Evolutionary conservation across 2,888 invertebrate species (phyloP).

Genomic region (Pollenia labialis): DNA sequence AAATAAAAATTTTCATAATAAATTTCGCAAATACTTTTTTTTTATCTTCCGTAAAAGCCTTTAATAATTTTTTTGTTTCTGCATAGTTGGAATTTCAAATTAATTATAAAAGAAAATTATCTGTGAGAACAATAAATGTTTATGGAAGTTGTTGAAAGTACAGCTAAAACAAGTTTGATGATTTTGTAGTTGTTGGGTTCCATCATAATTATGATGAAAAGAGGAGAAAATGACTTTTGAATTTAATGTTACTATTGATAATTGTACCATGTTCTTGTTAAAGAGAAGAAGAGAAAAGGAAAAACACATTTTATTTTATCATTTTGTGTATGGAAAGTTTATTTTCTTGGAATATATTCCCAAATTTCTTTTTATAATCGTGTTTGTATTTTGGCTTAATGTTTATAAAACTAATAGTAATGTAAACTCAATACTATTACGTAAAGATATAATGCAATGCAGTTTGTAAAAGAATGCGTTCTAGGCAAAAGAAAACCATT

Average conservation of each 20-base stretch:
- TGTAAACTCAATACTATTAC: constrained; percentile 49
- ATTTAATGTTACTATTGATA: constrained; percentile 40
- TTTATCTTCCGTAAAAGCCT: not conserved
- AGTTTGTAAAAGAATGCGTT: constrained; percentile 17
- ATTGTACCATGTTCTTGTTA: constrained; percentile 16
- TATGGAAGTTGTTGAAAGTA: not conserved
- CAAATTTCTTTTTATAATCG: constrained; percentile 1
- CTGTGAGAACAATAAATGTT: not conserved
- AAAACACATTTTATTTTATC: constrained; percentile 63
- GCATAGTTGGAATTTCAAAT: constrained; percentile 21
- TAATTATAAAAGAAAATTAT: constrained; percentile 22
- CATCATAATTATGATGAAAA: not conserved
- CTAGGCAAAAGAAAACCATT: no score
- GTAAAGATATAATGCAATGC: not conserved
- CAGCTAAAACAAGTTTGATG: not conserved
- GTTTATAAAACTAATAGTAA: constrained; percentile 54
- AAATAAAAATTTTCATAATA: not conserved
- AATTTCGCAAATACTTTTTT: not conserved
- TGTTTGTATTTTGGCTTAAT: constrained; percentile 7
- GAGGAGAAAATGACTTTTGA: not conserved
- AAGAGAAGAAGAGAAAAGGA: constrained; percentile 2
- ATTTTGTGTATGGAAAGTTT: constrained; percentile 68
- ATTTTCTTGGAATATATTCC: constrained; percentile 10
- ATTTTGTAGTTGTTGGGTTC: not conserved
- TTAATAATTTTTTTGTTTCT: constrained; percentile 15